phyloP scores from a whole-genome alignment of 2,113 vertebrate genomes.

The Paramormyrops kingsleyae region DNA sequence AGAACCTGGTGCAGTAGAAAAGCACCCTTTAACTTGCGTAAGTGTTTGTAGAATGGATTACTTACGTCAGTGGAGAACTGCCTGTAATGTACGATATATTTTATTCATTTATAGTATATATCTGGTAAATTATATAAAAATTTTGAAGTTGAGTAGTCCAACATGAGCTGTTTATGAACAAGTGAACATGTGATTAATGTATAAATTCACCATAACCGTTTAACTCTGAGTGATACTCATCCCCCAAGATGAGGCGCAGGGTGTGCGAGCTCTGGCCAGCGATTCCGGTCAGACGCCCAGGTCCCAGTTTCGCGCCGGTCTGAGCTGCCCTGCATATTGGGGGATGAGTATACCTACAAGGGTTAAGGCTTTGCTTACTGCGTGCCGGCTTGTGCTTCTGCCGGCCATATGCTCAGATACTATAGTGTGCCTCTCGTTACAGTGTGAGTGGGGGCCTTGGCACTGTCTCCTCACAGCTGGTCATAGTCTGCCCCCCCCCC shows the following conservation, averaged over 20 bases:
- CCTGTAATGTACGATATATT: background rate
- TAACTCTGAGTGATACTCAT: background rate
- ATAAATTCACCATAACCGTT: background rate
- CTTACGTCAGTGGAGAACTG: background rate
- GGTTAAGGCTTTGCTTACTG: background rate
- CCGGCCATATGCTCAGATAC: constrained; percentile 9
- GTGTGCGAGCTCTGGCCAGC: background rate
- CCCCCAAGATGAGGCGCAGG: background rate
- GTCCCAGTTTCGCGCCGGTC: background rate
- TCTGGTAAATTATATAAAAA: background rate
- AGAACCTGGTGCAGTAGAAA: background rate
- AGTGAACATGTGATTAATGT: background rate
- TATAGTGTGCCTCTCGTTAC: background rate
- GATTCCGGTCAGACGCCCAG: background rate
- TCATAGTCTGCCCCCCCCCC: background rate
- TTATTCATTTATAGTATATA: background rate
- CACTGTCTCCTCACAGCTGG: constrained; percentile 2
- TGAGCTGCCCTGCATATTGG: background rate
- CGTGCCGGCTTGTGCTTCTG: background rate
- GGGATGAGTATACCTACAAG: background rate
- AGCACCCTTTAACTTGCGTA: background rate
- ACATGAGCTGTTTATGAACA: background rate
- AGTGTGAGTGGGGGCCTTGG: background rate
- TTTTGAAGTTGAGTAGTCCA: background rate
- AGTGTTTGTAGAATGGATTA: background rate